A percentile compares a stretch with the other conserved stretches of the same genome.
These are phyloP conservation scores for Embidobia sp. DNA, from an alignment of 2,888 invertebrate species.

Conservation along the genomic window DNA sequence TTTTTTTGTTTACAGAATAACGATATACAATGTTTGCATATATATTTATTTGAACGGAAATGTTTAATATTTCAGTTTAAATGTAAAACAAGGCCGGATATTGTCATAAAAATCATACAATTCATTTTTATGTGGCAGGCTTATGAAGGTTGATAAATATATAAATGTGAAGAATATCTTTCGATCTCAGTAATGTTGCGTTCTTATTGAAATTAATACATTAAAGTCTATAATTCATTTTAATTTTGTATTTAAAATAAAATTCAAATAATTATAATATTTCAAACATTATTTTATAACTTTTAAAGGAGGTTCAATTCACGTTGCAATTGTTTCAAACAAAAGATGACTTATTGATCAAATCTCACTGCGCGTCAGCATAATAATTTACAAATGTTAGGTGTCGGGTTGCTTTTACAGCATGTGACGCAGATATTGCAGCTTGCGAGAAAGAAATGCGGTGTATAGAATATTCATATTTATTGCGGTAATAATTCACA, in stretches of 20 bases:
- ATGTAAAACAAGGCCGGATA: background rate
- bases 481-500: slow-evolving; percentile 1
- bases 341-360: slow-evolving; percentile 37
- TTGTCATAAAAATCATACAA: background rate
- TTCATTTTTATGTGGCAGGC: background rate
- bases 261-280: too few species aligned
- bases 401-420: slow-evolving; percentile 1
- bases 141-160: background rate
- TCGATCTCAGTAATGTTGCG: too few species aligned
- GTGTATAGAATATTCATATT: slow-evolving; percentile 13
- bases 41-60: background rate
- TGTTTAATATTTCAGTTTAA: background rate
- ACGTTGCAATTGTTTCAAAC: slow-evolving; percentile 3
- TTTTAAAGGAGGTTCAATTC: background rate
- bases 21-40: background rate
- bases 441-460: slow-evolving; percentile 22
- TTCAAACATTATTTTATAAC: too few species aligned
- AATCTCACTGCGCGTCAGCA: slow-evolving; percentile 23
- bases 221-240: too few species aligned
- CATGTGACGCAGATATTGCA: slow-evolving; percentile 16
- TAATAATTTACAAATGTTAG: slow-evolving; percentile 11
- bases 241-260: too few species aligned
- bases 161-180: too few species aligned
- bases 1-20: too few species aligned
- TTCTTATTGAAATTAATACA: too few species aligned